Evolutionary conservation across 2,888 invertebrate genomes (phyloP).

Genomic region (Agrotis puta): DNA sequence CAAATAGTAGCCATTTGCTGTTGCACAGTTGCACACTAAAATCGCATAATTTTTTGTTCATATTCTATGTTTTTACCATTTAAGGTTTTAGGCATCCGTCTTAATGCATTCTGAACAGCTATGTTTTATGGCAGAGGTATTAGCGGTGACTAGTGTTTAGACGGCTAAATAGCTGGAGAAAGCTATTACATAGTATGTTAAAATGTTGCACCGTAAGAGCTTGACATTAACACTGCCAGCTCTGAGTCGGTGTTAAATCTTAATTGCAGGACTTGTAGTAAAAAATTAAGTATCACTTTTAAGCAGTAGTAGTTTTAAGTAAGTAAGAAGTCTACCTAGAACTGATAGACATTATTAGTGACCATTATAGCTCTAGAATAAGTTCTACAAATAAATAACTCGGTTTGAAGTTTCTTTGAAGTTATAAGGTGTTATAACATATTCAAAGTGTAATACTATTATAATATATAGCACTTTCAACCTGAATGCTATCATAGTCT

Average conservation of each 20-base stretch:
- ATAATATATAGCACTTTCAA: not conserved
- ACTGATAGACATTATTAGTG: too few species aligned
- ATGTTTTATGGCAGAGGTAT: slow-evolving; percentile 12
- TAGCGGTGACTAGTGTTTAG: slow-evolving; percentile 10
- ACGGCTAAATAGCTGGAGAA: slow-evolving; percentile 24
- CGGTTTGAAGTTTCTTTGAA: too few species aligned
- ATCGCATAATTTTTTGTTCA: too few species aligned
- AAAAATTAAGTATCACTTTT: not conserved
- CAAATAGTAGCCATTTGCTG: too few species aligned
- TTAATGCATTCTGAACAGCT: slow-evolving; percentile 2
- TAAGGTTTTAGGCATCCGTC: not conserved
- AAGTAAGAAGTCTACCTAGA: too few species aligned
- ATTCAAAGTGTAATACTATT: too few species aligned
- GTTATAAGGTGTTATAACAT: too few species aligned
- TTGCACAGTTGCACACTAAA: too few species aligned
- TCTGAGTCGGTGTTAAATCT: slow-evolving; percentile 4
- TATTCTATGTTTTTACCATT: too few species aligned
- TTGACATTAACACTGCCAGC: slow-evolving; percentile 9
- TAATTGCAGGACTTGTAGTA: not conserved
- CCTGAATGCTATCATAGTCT: not conserved
- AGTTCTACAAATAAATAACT: too few species aligned
- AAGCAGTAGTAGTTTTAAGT: too few species aligned
- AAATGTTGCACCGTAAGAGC: slow-evolving; percentile 21
- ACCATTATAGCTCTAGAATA: too few species aligned
- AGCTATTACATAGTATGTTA: slow-evolving; percentile 21